Evolutionary conservation across 1,140 invertebrate genomes (phyloP).

Genomic region (Scaptodrosophila lebanonensis): DNA sequence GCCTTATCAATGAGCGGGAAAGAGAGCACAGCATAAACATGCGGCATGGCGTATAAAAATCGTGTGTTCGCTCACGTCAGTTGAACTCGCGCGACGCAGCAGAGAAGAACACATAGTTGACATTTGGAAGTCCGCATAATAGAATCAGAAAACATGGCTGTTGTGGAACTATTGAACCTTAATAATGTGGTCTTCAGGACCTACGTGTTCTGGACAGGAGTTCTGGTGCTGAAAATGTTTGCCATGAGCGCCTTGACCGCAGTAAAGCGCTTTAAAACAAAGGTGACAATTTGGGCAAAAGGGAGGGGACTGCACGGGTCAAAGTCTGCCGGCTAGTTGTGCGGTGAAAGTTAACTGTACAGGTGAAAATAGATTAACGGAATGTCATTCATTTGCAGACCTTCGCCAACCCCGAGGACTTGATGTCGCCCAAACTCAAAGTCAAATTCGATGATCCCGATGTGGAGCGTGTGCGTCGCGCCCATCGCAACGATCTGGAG

Average conservation of each 20-base stretch:
- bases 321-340: constrained; percentile 22
- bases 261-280: constrained; percentile 79
- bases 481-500: constrained; percentile 85
- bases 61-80: constrained; percentile 13
- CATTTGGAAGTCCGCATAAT: constrained; percentile 1
- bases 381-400: constrained; percentile 76
- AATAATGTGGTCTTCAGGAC: constrained; percentile 78
- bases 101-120: not conserved
- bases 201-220: constrained; percentile 80
- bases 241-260: constrained; percentile 80
- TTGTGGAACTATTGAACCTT: constrained; percentile 55
- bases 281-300: constrained; percentile 77
- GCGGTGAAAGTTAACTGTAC: constrained; percentile 33
- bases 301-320: constrained; percentile 13
- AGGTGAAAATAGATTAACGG: not conserved
- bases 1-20: constrained; percentile 4
- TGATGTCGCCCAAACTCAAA: constrained; percentile 73
- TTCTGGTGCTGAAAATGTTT: constrained; percentile 82
- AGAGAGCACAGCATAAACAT: not conserved
- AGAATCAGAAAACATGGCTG: constrained; percentile 22
- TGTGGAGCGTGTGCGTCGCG: constrained; percentile 80
- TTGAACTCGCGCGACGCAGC: constrained; percentile 10
- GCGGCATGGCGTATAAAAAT: constrained; percentile 19
- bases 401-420: constrained; percentile 81
- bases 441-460: constrained; percentile 79